Conservation (phyloP, 1,140 invertebrate genomes). For the Halictus rubicundus region DNA sequence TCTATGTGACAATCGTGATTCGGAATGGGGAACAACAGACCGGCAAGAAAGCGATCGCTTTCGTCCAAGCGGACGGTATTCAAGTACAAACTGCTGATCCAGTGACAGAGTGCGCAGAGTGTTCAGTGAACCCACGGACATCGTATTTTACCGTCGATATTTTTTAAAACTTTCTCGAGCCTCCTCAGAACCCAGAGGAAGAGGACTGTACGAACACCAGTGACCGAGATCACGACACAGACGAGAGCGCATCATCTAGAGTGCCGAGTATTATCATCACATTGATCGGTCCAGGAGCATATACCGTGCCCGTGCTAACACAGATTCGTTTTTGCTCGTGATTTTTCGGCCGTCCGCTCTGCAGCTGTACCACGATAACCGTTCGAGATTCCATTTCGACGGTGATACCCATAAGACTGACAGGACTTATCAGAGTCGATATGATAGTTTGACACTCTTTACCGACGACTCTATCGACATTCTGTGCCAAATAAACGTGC, state of each 20-base stretch:
- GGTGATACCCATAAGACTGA: conserved; percentile 14
- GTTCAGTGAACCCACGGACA: not conserved
- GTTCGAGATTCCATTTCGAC: not conserved
- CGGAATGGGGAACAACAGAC: conserved; percentile 63
- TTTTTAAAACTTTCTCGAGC: not conserved
- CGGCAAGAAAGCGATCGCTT: conserved; percentile 58
- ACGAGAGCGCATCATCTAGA: conserved; percentile 24
- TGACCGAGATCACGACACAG: not conserved
- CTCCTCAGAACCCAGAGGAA: too few species aligned
- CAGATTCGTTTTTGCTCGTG: not conserved
- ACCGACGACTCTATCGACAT: not conserved
- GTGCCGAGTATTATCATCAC: conserved; percentile 46
- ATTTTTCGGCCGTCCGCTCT: not conserved
- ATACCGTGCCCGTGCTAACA: conserved; percentile 32
- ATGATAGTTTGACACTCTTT: not conserved
- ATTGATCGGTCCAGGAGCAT: conserved; percentile 62
- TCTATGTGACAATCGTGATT: not conserved
- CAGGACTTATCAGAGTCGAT: not conserved
- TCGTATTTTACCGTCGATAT: not conserved
- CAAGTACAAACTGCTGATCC: conserved; percentile 58
- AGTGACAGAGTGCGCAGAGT: conserved; percentile 45
- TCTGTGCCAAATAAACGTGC: conserved; percentile 45
- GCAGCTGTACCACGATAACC: not conserved
- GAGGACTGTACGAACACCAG: too few species aligned
- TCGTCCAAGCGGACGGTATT: conserved; percentile 64